phyloP scores from a whole-genome alignment of 2,797 vertebrate genomes.

The Pitangus sulphuratus region DNA sequence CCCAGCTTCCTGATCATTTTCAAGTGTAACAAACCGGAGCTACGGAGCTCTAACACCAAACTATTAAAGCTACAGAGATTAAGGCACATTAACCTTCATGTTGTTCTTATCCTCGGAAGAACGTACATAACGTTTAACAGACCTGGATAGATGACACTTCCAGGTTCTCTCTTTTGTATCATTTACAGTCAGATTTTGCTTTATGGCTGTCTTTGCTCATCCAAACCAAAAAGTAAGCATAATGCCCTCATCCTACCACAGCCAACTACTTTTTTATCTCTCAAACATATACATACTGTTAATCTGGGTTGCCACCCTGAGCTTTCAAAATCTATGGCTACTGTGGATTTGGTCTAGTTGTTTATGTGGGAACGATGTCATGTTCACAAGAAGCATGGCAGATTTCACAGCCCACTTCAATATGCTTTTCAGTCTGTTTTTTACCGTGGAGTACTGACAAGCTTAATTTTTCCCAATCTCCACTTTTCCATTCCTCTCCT shows the following conservation, averaged over 20 bases:
- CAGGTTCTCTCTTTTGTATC: not conserved
- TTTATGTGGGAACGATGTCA: accelerated
- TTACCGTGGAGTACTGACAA: not conserved
- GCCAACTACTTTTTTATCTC: not conserved
- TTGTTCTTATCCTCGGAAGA: not conserved
- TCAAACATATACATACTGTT: not conserved
- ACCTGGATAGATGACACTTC: accelerated
- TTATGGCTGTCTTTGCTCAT: not conserved
- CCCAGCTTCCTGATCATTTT: not conserved
- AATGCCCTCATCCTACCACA: not conserved
- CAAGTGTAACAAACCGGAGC: not conserved
- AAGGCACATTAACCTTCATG: not conserved
- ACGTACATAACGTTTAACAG: not conserved
- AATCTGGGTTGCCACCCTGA: not conserved
- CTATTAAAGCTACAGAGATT: not conserved
- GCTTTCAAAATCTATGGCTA: not conserved
- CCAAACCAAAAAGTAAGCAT: not conserved
- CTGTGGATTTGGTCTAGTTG: not conserved
- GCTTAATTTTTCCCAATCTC: not conserved
- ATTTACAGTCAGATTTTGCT: not conserved
- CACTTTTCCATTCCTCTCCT: accelerated
- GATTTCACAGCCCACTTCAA: not conserved
- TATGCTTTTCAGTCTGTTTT: not conserved
- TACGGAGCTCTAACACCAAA: not conserved
- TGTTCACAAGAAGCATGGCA: accelerated